Percentiles rank a stretch among this genome's conserved stretches.
Conservation (phyloP, 2,113 vertebrate species). For the Scopus umbretta region DNA sequence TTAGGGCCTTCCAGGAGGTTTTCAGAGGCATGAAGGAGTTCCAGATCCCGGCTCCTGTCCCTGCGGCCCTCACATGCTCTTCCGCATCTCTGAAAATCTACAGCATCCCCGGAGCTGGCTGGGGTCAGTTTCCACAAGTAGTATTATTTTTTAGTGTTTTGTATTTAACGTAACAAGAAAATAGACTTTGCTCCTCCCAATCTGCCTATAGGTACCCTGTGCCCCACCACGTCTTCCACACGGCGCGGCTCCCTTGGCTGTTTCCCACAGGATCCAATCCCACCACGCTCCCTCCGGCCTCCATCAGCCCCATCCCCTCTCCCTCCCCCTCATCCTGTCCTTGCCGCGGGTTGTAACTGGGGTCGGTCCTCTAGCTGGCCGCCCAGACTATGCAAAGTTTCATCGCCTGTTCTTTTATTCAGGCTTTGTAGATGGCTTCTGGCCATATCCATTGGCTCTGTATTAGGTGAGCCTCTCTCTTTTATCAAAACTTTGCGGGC, state of each 20-base stretch:
- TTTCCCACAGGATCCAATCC: fast-evolving
- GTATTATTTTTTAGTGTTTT: constrained; percentile 29
- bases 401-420: neutral
- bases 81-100: neutral
- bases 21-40: neutral
- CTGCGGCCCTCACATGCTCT: neutral
- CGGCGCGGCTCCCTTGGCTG: fast-evolving
- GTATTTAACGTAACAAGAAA: neutral
- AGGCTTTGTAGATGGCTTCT: constrained; percentile 30
- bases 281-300: fast-evolving
- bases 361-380: neutral
- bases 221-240: neutral
- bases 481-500: neutral
- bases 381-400: constrained; percentile 43
- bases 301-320: neutral
- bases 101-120: neutral
- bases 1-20: neutral
- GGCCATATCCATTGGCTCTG: constrained; percentile 9
- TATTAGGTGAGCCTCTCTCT: neutral
- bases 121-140: neutral
- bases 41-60: neutral
- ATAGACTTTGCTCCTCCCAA: neutral
- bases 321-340: neutral
- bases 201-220: neutral
- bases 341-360: neutral